phyloP scores from a whole-genome alignment of 2,888 invertebrate genomes.

The Campoletis raptor region DNA sequence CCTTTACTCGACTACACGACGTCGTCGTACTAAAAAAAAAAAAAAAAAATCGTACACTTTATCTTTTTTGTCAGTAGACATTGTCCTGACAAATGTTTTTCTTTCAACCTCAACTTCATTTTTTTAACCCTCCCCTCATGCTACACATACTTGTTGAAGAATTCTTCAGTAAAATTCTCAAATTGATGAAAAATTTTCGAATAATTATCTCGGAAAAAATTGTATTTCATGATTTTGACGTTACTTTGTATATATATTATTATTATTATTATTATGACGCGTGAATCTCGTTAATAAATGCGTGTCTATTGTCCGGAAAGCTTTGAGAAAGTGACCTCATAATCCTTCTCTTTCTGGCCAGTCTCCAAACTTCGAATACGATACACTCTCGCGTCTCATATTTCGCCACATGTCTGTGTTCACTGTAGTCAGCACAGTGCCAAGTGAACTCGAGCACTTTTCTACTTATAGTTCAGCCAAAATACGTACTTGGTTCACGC shows the following conservation, averaged over 20 bases:
- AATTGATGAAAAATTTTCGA: too few relatives aligned
- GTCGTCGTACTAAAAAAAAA: not conserved
- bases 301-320: not conserved
- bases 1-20: constrained; percentile 11
- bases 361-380: constrained; percentile 66
- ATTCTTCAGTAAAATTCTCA: not conserved
- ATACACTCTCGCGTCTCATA: constrained; percentile 27
- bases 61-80: constrained; percentile 17
- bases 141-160: not conserved
- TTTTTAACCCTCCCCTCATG: not conserved
- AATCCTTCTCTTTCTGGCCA: constrained; percentile 64
- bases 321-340: constrained; percentile 60
- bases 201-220: too few relatives aligned
- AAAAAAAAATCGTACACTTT: constrained; percentile 16
- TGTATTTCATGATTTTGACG: too few relatives aligned
- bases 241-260: too few relatives aligned
- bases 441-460: constrained; percentile 44
- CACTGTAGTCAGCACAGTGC: not conserved
- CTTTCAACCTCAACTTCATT: constrained; percentile 9
- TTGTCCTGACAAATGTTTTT: constrained; percentile 24
- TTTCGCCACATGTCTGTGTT: not conserved
- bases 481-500: constrained; percentile 40
- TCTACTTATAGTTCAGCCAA: constrained; percentile 34
- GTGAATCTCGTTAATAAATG: too few relatives aligned
- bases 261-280: too few relatives aligned